Evolutionary conservation across 2,797 vertebrate genomes (phyloP).

Genomic region (Petrocephalus sullivani): DNA sequence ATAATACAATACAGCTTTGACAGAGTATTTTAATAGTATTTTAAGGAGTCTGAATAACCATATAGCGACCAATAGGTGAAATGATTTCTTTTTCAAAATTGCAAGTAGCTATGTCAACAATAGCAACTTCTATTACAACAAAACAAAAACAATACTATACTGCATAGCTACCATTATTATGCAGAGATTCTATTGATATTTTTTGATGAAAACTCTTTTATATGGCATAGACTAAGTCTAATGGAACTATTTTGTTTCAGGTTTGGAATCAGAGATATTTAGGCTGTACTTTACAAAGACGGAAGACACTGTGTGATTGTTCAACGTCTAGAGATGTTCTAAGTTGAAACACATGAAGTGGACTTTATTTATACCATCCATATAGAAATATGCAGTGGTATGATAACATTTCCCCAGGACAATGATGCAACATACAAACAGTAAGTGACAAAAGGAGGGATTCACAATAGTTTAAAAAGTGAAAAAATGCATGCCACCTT

Average conservation of each 20-base stretch:
- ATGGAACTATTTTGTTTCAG: background rate
- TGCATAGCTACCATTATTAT: background rate
- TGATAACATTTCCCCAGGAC: background rate
- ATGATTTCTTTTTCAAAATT: background rate
- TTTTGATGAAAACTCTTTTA: background rate
- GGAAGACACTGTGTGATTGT: background rate
- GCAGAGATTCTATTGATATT: background rate
- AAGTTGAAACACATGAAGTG: background rate
- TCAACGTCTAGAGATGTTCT: background rate
- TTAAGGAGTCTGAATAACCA: background rate
- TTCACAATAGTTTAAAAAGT: background rate
- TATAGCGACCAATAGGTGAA: background rate
- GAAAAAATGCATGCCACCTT: background rate
- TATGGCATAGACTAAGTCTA: background rate
- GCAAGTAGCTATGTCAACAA: background rate
- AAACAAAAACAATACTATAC: background rate
- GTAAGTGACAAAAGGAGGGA: background rate
- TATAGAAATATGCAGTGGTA: background rate
- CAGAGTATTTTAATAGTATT: background rate
- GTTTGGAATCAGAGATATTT: background rate
- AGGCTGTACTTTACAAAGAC: background rate
- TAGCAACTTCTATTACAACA: background rate
- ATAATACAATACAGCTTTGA: background rate
- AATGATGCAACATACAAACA: background rate
- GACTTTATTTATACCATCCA: background rate